Percentiles rank a stretch among this genome's conserved stretches.
Evolutionary conservation across 2,113 vertebrate species (phyloP).

Genomic region (Scartelaos histophorus): DNA sequence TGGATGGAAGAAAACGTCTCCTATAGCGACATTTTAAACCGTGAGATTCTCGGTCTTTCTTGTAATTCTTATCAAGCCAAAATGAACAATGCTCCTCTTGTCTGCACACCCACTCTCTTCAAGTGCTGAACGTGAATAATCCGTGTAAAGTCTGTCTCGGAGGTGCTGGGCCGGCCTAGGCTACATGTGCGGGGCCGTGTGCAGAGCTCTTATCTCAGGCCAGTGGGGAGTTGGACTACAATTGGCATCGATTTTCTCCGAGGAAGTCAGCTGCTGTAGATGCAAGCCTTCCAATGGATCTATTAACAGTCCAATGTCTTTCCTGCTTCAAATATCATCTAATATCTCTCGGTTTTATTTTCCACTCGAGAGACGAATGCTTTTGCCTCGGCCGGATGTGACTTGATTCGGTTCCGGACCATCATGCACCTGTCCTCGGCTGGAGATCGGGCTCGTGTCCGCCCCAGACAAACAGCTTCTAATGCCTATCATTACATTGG

Average conservation of each 20-base stretch:
- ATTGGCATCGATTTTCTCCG: slow-evolving; percentile 62
- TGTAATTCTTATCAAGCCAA: background rate
- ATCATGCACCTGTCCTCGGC: slow-evolving; percentile 1
- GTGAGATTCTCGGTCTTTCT: background rate
- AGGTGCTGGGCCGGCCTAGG: slow-evolving; percentile 40
- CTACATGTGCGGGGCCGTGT: slow-evolving; percentile 47
- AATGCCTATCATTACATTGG: background rate
- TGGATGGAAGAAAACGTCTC: background rate
- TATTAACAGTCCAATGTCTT: slow-evolving; percentile 32
- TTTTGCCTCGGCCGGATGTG: slow-evolving; percentile 17
- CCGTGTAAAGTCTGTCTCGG: slow-evolving; percentile 17
- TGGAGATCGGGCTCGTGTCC: background rate
- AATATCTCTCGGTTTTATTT: slow-evolving; percentile 13
- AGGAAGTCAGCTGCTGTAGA: slow-evolving; percentile 64
- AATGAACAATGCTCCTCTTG: slow-evolving; percentile 1
- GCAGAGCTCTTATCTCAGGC: slow-evolving; percentile 45
- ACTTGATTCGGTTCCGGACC: background rate
- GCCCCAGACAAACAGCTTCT: background rate
- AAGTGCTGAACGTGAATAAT: background rate
- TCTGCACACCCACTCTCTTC: slow-evolving; percentile 1
- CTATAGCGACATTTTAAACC: background rate
- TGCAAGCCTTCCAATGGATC: slow-evolving; percentile 57
- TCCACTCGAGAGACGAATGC: slow-evolving; percentile 1
- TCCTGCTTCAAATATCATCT: slow-evolving; percentile 26
- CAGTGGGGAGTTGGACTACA: slow-evolving; percentile 59